These are phyloP conservation scores for Nephrotoma appendiculata DNA, from an alignment of 2,888 invertebrate genomes.

Conservation along the genomic window DNA sequence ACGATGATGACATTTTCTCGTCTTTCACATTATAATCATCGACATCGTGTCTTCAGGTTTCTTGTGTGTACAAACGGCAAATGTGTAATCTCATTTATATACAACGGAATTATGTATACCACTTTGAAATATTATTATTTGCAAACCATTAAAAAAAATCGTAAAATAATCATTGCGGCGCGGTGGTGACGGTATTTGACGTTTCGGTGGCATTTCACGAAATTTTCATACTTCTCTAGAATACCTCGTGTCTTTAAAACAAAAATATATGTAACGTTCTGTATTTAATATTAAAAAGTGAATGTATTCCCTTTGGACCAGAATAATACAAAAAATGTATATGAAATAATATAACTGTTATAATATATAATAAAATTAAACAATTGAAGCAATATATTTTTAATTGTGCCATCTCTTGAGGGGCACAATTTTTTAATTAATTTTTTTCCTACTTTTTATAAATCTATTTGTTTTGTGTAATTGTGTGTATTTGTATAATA, in stretches of 20 bases:
- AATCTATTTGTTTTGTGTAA: neutral
- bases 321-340: neutral
- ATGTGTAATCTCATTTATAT: neutral
- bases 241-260: neutral
- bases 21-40: neutral
- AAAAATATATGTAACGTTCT: neutral
- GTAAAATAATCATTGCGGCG: neutral
- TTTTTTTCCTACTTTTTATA: neutral
- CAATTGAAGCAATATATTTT: conserved; percentile 4
- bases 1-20: neutral
- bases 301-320: neutral
- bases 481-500: neutral
- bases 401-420: conserved; percentile 2
- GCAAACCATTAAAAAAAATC: neutral
- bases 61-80: neutral
- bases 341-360: neutral
- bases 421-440: neutral
- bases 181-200: neutral
- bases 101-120: neutral
- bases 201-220: neutral
- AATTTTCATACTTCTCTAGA: neutral
- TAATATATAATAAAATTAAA: neutral
- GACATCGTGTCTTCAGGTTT: neutral
- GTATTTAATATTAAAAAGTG: neutral
- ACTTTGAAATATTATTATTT: neutral